Evolutionary conservation across 2,113 vertebrate genomes (phyloP).

Genomic region (Diphyllodes magnificus): DNA sequence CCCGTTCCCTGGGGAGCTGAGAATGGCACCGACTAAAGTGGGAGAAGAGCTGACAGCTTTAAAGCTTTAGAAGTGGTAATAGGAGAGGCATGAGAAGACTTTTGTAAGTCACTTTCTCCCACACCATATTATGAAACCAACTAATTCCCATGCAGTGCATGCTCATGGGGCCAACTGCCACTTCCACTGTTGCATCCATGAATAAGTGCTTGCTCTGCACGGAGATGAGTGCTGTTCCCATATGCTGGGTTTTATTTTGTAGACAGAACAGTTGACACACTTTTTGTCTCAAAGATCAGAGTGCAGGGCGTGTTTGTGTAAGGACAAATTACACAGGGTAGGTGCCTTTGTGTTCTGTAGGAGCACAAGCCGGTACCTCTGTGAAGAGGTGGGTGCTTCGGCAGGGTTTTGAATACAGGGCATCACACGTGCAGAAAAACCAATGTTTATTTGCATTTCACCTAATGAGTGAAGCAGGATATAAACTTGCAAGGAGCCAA

Average conservation of each 20-base stretch:
- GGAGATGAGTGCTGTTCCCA: conserved; percentile 48
- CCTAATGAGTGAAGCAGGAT: not conserved
- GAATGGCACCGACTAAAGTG: conserved; percentile 53
- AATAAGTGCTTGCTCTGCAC: conserved; percentile 51
- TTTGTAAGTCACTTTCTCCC: conserved; percentile 65
- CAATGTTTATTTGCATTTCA: conserved; percentile 18
- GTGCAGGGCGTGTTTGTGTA: conserved; percentile 39
- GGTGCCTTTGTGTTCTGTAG: not conserved
- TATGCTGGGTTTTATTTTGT: conserved; percentile 59
- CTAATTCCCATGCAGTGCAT: conserved; percentile 65
- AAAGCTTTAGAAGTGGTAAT: conserved; percentile 70
- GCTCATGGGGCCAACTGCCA: conserved; percentile 69
- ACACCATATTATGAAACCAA: conserved; percentile 62
- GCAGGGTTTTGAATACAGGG: not conserved
- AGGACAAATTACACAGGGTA: conserved; percentile 29
- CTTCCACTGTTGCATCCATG: conserved; percentile 60
- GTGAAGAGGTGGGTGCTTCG: not conserved
- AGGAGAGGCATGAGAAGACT: conserved; percentile 64
- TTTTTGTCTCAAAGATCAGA: conserved; percentile 59
- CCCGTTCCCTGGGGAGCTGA: conserved; percentile 25
- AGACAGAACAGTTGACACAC: conserved; percentile 50
- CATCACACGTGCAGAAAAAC: not conserved
- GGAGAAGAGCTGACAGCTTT: conserved; percentile 68
- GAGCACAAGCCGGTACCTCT: not conserved
- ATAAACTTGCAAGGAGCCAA: not conserved